Base-by-base conservation (phyloP, 2,888 invertebrate species). In the Clostera curtula region DNA sequence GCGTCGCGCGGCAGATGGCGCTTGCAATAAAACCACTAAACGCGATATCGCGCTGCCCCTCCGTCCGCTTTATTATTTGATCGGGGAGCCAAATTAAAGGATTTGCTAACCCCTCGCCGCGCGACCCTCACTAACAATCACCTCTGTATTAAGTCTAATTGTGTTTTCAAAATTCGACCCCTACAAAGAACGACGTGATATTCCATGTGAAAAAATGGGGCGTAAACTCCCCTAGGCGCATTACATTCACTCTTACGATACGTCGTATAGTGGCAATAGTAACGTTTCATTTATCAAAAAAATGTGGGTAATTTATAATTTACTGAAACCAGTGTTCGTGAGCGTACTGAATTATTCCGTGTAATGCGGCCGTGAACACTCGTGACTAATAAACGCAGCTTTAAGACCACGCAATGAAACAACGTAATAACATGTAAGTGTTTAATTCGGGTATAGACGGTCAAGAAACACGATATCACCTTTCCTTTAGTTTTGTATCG, bases 101-200 rank as follows among this genome's bases (percentile, higher is more conserved):
- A 83, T 83, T 83, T 79, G 64, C 70, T 74, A 74, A 73, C 75
- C 79, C 79, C 77, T 76, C 74, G 67, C 49, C 43, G 40, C n/a
- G 56, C 67, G 73, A 76, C 82, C 83, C 80, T 74, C 74, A 64
- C 71, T 73, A 70, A 79, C 83, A 79, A 83, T 83, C 83, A 83
- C 83, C 83, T 80, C 82, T 82, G 82, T 83, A 83, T 83, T 83
- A 83, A 80, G 75, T 82, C 80, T 83, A 83, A 83, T 83, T 83
- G 82, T 83, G 83, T 83, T 83, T 83, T 83, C 79, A 74, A 80
- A n/a, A 80, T 80, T 77, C 71, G 59, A 67, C 71, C 77, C 80
- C 73, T 72, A 71, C 70, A 71, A 72, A 53, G 53, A 63, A 71
- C 68, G 73, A 64, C 55, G 62, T 53, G 56, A 58, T 65, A 59